Evolutionary conservation across 2,113 vertebrate species (phyloP).

Genomic region (Trogon melanurus): DNA sequence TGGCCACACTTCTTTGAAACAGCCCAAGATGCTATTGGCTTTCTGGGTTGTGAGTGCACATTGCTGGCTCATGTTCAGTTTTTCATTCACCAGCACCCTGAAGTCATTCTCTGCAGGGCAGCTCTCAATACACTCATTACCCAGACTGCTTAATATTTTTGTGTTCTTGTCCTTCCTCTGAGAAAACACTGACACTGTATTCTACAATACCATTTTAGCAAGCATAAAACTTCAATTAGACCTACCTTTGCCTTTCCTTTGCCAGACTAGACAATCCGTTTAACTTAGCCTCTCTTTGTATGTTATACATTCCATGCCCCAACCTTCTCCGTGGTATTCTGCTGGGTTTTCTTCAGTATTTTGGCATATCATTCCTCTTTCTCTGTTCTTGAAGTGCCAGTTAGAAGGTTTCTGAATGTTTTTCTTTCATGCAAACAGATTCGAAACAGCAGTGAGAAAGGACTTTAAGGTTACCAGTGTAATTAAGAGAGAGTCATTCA

Average conservation of each 20-base stretch:
- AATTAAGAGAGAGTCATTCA: background rate
- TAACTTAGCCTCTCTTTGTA: background rate
- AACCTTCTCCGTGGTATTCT: background rate
- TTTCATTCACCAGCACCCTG: no score
- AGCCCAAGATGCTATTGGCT: no score
- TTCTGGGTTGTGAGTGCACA: no score
- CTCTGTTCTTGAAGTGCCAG: background rate
- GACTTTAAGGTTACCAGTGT: background rate
- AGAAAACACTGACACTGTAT: background rate
- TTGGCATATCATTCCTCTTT: accelerated
- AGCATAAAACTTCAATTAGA: background rate
- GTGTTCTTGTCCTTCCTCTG: background rate
- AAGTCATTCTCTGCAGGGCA: no score
- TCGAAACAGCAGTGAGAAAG: background rate
- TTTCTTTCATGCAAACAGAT: background rate
- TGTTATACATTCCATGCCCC: background rate
- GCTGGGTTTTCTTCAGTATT: background rate
- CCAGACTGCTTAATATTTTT: no score
- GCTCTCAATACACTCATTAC: no score
- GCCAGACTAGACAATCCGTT: background rate
- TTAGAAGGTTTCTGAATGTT: background rate
- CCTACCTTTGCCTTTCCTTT: background rate
- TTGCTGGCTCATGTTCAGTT: no score
- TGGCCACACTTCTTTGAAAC: no score
- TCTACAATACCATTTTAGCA: background rate